phyloP scores from a whole-genome alignment of 2,113 vertebrate species.

The Phalacrocorax carbo region DNA sequence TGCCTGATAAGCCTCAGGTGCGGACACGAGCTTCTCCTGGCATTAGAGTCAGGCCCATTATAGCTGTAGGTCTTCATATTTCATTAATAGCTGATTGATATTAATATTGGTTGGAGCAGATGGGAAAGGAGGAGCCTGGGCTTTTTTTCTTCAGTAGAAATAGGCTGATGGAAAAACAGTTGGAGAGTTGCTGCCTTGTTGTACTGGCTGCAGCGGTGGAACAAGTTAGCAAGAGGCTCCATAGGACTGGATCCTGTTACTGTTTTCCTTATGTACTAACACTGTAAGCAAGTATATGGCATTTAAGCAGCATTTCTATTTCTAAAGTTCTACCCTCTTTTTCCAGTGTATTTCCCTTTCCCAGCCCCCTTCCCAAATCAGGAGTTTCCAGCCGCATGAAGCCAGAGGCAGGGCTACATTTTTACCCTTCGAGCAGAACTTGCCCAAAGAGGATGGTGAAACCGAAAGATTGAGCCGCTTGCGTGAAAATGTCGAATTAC shows the following conservation, averaged over 20 bases:
- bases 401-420: not conserved
- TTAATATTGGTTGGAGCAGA: not conserved
- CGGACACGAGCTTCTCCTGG: not conserved
- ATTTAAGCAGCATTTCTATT: slow-evolving; percentile 38
- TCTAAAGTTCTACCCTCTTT: slow-evolving; percentile 3
- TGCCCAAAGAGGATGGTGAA: not conserved
- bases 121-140: slow-evolving; percentile 25
- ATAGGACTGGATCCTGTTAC: slow-evolving; percentile 48
- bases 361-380: not conserved
- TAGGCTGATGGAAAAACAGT: slow-evolving; percentile 50
- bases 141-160: slow-evolving; percentile 15
- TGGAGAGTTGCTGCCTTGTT: not conserved
- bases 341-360: slow-evolving; percentile 6
- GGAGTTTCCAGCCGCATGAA: not conserved
- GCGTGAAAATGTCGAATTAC: not conserved
- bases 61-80: not conserved
- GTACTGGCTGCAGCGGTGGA: slow-evolving; percentile 44
- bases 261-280: slow-evolving; percentile 37
- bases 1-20: not conserved
- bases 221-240: slow-evolving; percentile 63
- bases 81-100: slow-evolving; percentile 36
- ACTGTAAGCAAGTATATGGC: slow-evolving; percentile 32
- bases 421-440: not conserved
- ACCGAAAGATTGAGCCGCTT: not conserved
- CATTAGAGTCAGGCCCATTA: rapidly evolving